Conservation (phyloP, 2,888 invertebrate species). For the Heterodera filipjevi region DNA sequence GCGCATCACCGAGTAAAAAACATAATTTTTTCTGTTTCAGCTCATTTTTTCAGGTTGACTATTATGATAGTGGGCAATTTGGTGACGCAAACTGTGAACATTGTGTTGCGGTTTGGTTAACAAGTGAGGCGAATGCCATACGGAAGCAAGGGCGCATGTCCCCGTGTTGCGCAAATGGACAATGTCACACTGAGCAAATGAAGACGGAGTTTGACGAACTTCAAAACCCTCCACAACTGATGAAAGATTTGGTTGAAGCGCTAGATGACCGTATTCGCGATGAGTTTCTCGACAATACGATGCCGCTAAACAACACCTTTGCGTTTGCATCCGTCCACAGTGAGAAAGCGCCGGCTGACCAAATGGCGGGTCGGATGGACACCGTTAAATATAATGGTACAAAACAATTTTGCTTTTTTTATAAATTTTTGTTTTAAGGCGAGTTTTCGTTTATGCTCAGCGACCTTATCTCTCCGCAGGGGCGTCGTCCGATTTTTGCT, state of each 20-base stretch:
- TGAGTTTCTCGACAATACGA: slow-evolving; percentile 11
- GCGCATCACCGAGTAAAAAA: background rate
- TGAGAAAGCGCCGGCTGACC: background rate
- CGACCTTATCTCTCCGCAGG: too few species aligned
- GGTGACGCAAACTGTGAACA: slow-evolving; percentile 6
- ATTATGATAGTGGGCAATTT: slow-evolving; percentile 9
- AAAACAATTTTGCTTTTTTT: background rate
- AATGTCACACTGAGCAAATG: slow-evolving; percentile 12
- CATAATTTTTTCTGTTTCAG: background rate
- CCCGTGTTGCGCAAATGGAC: background rate
- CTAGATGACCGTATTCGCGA: background rate
- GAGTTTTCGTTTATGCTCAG: slow-evolving; percentile 12
- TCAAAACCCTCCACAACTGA: background rate
- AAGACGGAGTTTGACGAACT: background rate
- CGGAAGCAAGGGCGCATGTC: background rate
- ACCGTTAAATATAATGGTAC: slow-evolving; percentile 14
- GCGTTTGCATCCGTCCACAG: slow-evolving; percentile 16
- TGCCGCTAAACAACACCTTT: slow-evolving; percentile 17
- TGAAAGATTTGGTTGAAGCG: background rate
- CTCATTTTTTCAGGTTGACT: background rate
- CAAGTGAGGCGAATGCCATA: background rate
- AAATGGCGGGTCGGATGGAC: slow-evolving; percentile 2
- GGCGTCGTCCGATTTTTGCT: too few species aligned
- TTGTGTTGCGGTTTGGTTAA: background rate
- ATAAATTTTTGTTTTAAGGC: background rate